phyloP scores from a whole-genome alignment of 2,797 vertebrate genomes.

The Xenopus petersii region DNA sequence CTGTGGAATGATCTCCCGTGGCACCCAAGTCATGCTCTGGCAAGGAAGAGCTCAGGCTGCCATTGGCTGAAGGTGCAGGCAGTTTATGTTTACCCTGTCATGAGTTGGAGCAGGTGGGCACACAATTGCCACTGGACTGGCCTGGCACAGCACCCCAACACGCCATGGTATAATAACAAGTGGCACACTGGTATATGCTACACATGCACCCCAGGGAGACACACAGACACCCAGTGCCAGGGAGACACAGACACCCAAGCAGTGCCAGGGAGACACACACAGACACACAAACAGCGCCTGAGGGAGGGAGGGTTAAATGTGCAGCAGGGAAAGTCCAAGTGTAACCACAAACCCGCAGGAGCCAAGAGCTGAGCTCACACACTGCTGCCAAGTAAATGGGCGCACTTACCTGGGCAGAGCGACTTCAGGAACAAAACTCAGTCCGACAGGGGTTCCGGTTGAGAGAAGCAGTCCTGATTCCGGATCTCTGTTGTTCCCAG shows the following conservation, averaged over 20 bases:
- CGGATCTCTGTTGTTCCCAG: no score
- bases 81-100: slow-evolving; percentile 15
- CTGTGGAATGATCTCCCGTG: slow-evolving; percentile 2
- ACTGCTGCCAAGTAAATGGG: slow-evolving; percentile 2
- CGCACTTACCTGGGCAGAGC: slow-evolving; percentile 56
- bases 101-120: neutral
- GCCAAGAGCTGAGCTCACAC: slow-evolving; percentile 36
- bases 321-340: slow-evolving; percentile 22
- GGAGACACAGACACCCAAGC: neutral
- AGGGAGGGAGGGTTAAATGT: neutral
- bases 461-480: no score
- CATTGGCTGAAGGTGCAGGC: neutral
- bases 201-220: neutral
- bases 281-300: neutral
- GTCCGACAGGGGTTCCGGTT: neutral
- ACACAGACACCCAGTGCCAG: neutral
- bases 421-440: neutral
- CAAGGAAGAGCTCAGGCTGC: neutral
- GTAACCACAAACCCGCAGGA: slow-evolving; percentile 37
- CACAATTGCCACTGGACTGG: neutral
- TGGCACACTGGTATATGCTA: no score
- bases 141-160: no score
- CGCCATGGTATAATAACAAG: no score
- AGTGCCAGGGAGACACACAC: slow-evolving; percentile 20
- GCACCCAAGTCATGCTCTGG: slow-evolving; percentile 19